A percentile compares a stretch with the other conserved stretches of the same genome.
These are phyloP conservation scores for Coronaproctus castanopsis DNA, from an alignment of 2,888 invertebrate species.

Conservation along the genomic window DNA sequence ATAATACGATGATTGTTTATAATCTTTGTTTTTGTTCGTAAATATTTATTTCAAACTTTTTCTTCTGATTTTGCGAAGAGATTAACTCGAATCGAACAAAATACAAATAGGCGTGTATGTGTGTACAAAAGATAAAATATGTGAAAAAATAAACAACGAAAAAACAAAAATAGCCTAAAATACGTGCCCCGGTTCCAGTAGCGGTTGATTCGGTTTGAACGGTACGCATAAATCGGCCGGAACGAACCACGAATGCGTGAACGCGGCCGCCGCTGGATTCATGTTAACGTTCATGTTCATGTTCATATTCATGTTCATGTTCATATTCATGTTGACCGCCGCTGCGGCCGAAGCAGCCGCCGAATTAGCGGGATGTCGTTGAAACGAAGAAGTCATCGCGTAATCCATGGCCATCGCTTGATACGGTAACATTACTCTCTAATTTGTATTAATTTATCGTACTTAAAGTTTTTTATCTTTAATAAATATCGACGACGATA, in stretches of 20 bases:
- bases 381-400: slow-evolving; percentile 30
- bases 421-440: slow-evolving; percentile 65
- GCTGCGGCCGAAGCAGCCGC: not conserved
- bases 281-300: slow-evolving; percentile 13
- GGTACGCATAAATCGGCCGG: slow-evolving; percentile 81
- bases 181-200: slow-evolving; percentile 81
- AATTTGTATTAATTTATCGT: no score
- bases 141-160: no score
- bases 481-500: no score
- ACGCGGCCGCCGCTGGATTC: slow-evolving; percentile 44
- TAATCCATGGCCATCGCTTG: slow-evolving; percentile 58
- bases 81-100: no score
- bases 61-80: no score
- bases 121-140: no score
- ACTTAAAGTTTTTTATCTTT: no score
- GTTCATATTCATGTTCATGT: slow-evolving; percentile 12
- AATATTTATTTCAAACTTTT: no score
- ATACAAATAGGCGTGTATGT: no score
- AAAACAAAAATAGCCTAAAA: slow-evolving; percentile 23
- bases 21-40: no score
- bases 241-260: slow-evolving; percentile 90
- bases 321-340: slow-evolving; percentile 15
- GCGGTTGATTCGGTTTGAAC: slow-evolving; percentile 55
- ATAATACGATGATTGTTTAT: no score
- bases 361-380: slow-evolving; percentile 27